Evolutionary conservation across 2,113 vertebrate species (phyloP).

Genomic region (Vulpes ferrilata): DNA sequence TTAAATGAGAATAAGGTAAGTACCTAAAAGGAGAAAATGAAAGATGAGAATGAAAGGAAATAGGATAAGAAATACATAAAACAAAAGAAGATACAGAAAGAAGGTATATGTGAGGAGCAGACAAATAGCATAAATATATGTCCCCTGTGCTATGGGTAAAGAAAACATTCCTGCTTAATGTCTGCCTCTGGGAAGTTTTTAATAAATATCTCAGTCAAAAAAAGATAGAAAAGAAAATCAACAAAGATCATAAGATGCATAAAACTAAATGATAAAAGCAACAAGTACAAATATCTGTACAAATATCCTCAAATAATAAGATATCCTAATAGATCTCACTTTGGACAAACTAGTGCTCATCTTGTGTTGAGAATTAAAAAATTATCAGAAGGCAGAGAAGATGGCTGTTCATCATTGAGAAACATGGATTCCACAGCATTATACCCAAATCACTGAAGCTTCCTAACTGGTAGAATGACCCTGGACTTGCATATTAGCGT

Average conservation of each 20-base stretch:
- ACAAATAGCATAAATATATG: background rate
- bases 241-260: background rate
- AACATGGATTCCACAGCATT: background rate
- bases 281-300: background rate
- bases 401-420: background rate
- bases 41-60: background rate
- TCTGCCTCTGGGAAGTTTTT: background rate
- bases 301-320: conserved; percentile 18
- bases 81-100: background rate
- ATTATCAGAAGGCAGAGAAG: background rate
- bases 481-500: background rate
- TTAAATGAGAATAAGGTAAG: background rate
- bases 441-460: background rate
- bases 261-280: background rate
- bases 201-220: background rate
- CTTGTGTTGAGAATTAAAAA: background rate
- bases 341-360: background rate
- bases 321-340: conserved; percentile 3
- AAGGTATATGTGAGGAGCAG: background rate
- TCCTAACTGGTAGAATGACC: background rate
- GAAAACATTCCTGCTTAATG: background rate
- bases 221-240: background rate
- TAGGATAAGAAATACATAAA: background rate
- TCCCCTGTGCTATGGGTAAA: background rate
- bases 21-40: background rate